Evolutionary conservation across 92 coral and sea anemone genomes (phyloP).

Genomic region (Parazoanthus atlanticus): DNA sequence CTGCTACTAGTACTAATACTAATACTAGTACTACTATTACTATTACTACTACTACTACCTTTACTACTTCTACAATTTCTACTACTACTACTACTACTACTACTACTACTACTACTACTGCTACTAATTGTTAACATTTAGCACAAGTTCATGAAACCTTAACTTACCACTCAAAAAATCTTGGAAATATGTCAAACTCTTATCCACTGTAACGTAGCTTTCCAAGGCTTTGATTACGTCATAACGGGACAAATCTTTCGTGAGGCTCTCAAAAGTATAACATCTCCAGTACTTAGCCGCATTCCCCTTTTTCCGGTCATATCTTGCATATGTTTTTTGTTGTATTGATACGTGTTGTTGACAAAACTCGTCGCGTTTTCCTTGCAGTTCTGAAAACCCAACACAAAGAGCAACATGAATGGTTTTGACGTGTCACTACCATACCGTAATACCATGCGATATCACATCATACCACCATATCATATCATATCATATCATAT

Average conservation of each 20-base stretch:
- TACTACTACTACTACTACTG: neutral
- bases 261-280: neutral
- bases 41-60: neutral
- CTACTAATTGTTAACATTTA: neutral
- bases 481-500: no score
- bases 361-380: constrained; percentile 1
- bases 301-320: neutral
- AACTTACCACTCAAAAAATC: neutral
- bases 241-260: constrained; percentile 10
- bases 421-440: neutral
- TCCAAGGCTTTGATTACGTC: neutral
- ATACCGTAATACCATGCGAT: no score
- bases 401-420: neutral
- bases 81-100: neutral
- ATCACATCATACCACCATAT: no score
- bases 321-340: neutral
- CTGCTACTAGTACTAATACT: neutral
- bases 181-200: neutral
- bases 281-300: neutral
- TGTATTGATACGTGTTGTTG: neutral
- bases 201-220: neutral
- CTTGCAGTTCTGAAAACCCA: constrained; percentile 21
- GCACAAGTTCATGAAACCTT: no score
- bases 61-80: neutral
- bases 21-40: neutral